Evolutionary conservation across 2,797 vertebrate genomes (phyloP), one percentile per base, ranked within the genome.

Genomic region (Heteromormyrus szaboi): DNA sequence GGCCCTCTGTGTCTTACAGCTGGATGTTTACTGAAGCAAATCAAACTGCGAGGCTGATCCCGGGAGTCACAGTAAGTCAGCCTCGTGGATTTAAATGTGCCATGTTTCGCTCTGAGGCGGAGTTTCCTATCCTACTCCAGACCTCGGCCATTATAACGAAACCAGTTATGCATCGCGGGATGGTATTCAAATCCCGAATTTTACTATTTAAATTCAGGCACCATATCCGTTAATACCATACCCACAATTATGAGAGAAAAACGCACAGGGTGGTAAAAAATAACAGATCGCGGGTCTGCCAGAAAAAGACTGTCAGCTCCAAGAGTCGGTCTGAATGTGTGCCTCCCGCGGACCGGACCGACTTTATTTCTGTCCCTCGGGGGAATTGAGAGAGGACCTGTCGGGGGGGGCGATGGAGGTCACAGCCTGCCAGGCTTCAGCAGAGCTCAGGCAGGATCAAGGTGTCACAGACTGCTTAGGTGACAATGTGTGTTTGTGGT

Each of bases 101-200:
- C 41, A 79, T 41, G 17, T 17, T 79, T 79, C 17, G 44, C 37
- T 44, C 44, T 48, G 37, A 41, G 76, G 17, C 37, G 41, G 29
- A 46, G 79, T 48, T n/a, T 41, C 68, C 14, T 41, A 41, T 17
- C 41, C 79, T 83, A 9, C 41, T 76, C 68, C 68, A 76, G 44
- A 44, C 44, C 7, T 83, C 37, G 5, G 79, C 79, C 44, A 83
- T 83, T 83, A 83, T 48, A 83, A 83, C 2, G 19, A 83, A 83
- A 41, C 68, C 79, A 48, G 79, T 48, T 83, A 83, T 48, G 44
- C 44, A 4, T 48, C n/a, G 14, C 33, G 44, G 37, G 79, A 14
- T 19, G 7, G n/a, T 25, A 83, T 83, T 83, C 79, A 83, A 83
- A 83, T 83, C 79, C 79, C 6, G 37, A 83, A 83, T 83, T 83